Conservation (phyloP, 2,888 invertebrate genomes). For the Scaptomyza flava region DNA sequence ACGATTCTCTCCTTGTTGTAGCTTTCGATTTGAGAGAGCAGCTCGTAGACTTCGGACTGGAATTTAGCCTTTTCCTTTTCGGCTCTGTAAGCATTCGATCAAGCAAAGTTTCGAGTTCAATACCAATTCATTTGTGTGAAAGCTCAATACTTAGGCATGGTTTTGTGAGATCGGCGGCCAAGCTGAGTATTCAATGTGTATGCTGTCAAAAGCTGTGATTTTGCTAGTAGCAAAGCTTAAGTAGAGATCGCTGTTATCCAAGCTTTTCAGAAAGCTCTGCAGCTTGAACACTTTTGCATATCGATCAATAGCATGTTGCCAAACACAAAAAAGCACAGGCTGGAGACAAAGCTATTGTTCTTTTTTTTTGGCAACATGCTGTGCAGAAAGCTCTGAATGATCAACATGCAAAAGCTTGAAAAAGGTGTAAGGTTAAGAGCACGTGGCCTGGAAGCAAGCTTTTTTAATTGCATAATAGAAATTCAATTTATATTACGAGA, state of each 20-base stretch:
- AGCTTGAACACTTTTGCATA: slow-evolving; percentile 24
- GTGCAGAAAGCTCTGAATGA: slow-evolving; percentile 27
- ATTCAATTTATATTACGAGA: slow-evolving; percentile 9
- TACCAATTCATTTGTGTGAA: slow-evolving; percentile 8
- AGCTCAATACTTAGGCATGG: slow-evolving; percentile 70
- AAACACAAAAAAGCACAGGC: slow-evolving; percentile 16
- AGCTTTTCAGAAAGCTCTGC: slow-evolving; percentile 28
- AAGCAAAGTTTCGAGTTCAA: slow-evolving; percentile 45
- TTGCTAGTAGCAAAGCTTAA: slow-evolving; percentile 34
- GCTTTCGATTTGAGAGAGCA: slow-evolving; percentile 97
- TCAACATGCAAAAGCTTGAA: slow-evolving; percentile 45
- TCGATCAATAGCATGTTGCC: slow-evolving; percentile 18
- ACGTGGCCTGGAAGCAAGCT: slow-evolving; percentile 74
- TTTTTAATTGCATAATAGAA: slow-evolving; percentile 33
- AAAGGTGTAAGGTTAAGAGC: slow-evolving; percentile 55
- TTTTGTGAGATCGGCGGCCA: slow-evolving; percentile 49
- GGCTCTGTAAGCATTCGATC: slow-evolving; percentile 87
- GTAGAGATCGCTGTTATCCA: slow-evolving; percentile 25
- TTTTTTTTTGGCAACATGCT: neutral
- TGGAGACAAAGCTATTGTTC: slow-evolving; percentile 25
- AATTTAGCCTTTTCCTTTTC: slow-evolving; percentile 99
- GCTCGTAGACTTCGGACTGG: slow-evolving; percentile 99
- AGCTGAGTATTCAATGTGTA: slow-evolving; percentile 32
- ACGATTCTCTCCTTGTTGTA: slow-evolving; percentile 96
- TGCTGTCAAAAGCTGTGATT: slow-evolving; percentile 33